Percentiles rank a stretch among this genome's conserved stretches.
phyloP scores from a whole-genome alignment of 2,113 vertebrate species.

The Heterotis niloticus region DNA sequence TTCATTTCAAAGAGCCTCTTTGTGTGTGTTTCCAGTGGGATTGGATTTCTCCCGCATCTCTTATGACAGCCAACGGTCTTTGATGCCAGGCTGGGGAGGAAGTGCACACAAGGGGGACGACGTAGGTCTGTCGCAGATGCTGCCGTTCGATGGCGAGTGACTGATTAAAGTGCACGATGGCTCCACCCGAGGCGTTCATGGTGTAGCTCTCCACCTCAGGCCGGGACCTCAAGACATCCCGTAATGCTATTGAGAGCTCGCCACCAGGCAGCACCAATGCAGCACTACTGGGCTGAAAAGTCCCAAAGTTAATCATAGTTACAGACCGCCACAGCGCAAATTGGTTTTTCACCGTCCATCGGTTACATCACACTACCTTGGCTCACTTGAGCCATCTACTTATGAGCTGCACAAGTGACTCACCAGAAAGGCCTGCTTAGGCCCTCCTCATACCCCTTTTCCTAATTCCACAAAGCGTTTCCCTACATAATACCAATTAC shows the following conservation, averaged over 20 bases:
- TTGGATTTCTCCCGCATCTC: neutral
- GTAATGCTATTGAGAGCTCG: neutral
- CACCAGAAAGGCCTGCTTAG: neutral
- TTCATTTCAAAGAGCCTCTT: constrained; percentile 15
- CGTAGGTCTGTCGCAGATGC: neutral
- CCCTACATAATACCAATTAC: neutral
- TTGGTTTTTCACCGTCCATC: neutral
- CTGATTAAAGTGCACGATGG: constrained; percentile 6
- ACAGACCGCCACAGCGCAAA: neutral
- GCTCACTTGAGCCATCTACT: neutral
- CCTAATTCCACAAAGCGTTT: neutral
- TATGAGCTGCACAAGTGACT: neutral
- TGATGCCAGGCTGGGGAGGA: neutral
- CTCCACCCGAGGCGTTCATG: neutral
- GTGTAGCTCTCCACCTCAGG: neutral
- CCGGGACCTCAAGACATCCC: neutral
- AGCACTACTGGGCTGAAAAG: neutral
- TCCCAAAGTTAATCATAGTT: neutral
- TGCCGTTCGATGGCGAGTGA: neutral
- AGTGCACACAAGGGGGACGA: neutral
- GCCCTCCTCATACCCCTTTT: neutral
- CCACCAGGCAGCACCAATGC: neutral
- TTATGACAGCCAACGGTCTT: neutral
- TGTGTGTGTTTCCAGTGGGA: neutral
- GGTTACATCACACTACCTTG: neutral